Evolutionary conservation across 2,888 invertebrate genomes (phyloP).

Genomic region (Octonoba sinensis): DNA sequence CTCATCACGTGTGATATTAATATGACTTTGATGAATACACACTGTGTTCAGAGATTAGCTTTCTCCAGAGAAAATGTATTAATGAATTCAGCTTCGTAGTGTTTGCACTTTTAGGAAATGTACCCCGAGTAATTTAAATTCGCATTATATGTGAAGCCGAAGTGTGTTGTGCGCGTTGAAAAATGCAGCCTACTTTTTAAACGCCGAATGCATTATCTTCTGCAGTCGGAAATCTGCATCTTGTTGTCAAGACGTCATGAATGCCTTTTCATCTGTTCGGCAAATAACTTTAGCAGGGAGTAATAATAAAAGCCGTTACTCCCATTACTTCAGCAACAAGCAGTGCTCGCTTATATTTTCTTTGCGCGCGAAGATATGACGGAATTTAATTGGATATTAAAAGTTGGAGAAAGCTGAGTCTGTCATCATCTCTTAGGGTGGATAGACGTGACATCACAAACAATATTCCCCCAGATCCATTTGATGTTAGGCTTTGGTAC

Average conservation of each 20-base stretch:
- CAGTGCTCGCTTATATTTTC: constrained; percentile 24
- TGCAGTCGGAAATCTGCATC: background rate
- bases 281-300: constrained; percentile 9
- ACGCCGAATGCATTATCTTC: constrained; percentile 11
- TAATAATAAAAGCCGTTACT: constrained; percentile 31
- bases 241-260: constrained; percentile 3
- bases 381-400: constrained; percentile 60
- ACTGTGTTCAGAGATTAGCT: too few relatives aligned
- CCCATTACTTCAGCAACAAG: constrained; percentile 22
- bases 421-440: background rate
- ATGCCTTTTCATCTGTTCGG: constrained; percentile 3
- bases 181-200: constrained; percentile 3
- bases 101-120: too few relatives aligned
- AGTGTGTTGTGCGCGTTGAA: background rate
- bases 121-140: too few relatives aligned
- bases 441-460: constrained; percentile 9
- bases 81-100: too few relatives aligned
- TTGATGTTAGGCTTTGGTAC: constrained; percentile 4
- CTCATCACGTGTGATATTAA: too few relatives aligned
- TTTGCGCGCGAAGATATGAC: constrained; percentile 27
- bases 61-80: too few relatives aligned
- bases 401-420: constrained; percentile 11
- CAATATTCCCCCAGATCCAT: constrained; percentile 12
- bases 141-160: too few relatives aligned
- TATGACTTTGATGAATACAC: too few relatives aligned